Conservation (phyloP, 2,113 vertebrate species). For the Telmatochromis bifrenatus region DNA sequence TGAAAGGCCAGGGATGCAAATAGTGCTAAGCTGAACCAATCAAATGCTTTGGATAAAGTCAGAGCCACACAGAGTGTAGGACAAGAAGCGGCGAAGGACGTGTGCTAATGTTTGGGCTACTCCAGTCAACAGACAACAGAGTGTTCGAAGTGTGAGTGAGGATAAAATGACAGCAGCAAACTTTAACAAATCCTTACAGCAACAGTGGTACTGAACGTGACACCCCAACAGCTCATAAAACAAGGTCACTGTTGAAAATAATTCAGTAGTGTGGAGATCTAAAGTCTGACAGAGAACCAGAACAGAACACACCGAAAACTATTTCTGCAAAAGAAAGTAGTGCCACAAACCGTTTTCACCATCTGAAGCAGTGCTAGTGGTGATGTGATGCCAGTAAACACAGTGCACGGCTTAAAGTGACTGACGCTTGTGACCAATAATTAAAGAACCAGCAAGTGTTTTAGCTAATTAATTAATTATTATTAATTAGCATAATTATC, state of each 20-base stretch:
- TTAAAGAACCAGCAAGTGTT: not conserved
- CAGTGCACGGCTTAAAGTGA: not conserved
- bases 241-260: not conserved
- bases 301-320: not conserved
- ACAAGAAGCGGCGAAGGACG: not conserved
- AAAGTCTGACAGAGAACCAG: not conserved
- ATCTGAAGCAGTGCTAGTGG: not conserved
- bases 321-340: not conserved
- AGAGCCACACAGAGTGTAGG: not conserved
- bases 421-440: not conserved
- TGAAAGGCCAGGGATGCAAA: not conserved
- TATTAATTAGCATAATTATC: not conserved
- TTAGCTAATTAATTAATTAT: not conserved
- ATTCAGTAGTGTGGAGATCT: not conserved
- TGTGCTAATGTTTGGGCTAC: not conserved
- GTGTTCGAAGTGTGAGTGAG: not conserved
- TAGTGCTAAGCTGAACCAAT: not conserved
- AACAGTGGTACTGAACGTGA: not conserved
- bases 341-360: not conserved
- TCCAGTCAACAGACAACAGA: not conserved
- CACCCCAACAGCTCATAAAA: not conserved
- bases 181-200: not conserved
- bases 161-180: not conserved
- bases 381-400: not conserved
- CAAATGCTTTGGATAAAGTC: not conserved